Evolutionary conservation across 2,113 vertebrate genomes (phyloP), one percentile per base, ranked within the genome.

Genomic region (Phrynocephalus versicolor): DNA sequence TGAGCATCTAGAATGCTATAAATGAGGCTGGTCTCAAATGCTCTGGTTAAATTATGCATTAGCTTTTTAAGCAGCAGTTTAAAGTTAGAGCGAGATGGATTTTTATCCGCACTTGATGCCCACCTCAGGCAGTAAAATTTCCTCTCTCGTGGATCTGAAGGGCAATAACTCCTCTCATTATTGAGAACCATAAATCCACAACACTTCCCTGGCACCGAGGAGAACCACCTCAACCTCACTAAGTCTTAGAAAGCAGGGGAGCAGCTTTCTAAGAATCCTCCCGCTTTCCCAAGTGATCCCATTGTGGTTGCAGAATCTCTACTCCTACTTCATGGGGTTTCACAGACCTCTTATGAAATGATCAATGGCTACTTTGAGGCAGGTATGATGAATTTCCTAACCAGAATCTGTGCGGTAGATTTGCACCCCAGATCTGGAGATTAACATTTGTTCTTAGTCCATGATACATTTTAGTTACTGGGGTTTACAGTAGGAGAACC

Each of bases 21-120:
- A n/a, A 89, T 78, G 55, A 72, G 45, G 33, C 90, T 30, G 73
- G 83, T 23, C 55, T 82, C 57, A 90, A 91, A 64, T 0, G 55
- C 89, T 86, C 72, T 0, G 9, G 67, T 87, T 95, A 87, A 96
- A 95, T 95, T 85, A 91, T 92, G 74, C 89, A 90, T 88, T 57
- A 77, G 91, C 72, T 88, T 82, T 92, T 91, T 88, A 87, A 94
- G 75, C 85, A 57, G 88, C 87, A 86, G 90, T 94, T 90, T 3
- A 85, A 89, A 84, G 76, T 27, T 3, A 16, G 88, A 94, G 90
- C 55, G 60, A 93, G 92, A 80, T 39, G 72, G 91, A 85, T 92
- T 64, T 51, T 91, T 57, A 84, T 87, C 91, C 65, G 81, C 0
- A 72, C 81, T 30, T 65, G 86, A 79, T 86, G 91, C 90, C 89